A percentile compares a stretch with the other conserved stretches of the same genome.
Conservation (phyloP, 2,113 vertebrate genomes). For the Pituophis catenifer region DNA sequence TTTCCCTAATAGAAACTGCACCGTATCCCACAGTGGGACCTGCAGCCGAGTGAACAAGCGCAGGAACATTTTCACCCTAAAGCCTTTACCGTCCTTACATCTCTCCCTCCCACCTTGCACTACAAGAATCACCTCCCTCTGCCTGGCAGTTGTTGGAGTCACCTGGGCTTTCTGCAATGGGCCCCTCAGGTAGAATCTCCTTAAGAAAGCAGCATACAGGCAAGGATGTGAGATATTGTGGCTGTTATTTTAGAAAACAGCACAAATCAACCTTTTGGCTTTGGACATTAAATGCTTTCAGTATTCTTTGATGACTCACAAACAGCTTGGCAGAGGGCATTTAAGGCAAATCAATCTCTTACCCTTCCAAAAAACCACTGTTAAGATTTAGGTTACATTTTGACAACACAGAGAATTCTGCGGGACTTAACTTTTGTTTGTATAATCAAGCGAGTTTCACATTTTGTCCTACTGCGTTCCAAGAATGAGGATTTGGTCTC, state of each 20-base stretch:
- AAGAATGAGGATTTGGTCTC: neutral
- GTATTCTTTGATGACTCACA: neutral
- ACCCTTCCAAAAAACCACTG: neutral
- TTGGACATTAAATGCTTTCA: neutral
- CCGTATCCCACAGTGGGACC: neutral
- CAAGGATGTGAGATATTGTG: no score
- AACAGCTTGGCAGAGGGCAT: neutral
- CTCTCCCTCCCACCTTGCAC: neutral
- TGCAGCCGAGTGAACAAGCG: neutral
- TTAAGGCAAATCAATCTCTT: neutral
- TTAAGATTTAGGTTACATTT: neutral
- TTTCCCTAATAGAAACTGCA: neutral
- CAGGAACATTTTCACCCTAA: neutral
- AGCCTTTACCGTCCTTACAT: neutral
- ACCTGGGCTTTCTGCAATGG: neutral
- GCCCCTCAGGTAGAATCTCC: no score
- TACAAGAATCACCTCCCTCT: no score
- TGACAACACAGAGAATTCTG: neutral
- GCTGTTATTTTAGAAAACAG: neutral
- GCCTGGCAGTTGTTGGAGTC: neutral
- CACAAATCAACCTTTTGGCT: neutral
- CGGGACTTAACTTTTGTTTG: neutral
- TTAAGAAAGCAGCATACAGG: neutral
- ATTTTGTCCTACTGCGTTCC: neutral
- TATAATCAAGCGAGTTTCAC: neutral